Evolutionary conservation across 2,888 invertebrate genomes (phyloP).

Genomic region (Ornithoptera alexandrae): DNA sequence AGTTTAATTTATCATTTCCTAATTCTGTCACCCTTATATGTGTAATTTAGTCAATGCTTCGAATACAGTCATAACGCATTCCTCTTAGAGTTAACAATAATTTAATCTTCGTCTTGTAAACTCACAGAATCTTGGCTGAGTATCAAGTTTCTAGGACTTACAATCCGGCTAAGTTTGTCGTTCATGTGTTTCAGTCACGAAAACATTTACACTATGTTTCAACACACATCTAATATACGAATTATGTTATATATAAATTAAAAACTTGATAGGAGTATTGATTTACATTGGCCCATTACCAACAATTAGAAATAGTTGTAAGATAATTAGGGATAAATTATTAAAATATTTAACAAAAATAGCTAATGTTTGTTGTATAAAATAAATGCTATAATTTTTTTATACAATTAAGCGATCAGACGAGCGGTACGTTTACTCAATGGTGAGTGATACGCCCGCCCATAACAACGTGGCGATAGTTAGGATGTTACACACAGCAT

Average conservation of each 20-base stretch:
- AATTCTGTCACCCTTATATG: background rate
- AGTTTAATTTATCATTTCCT: no score
- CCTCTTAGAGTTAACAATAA: conserved; percentile 20
- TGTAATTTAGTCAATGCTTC: background rate
- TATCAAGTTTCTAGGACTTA: conserved; percentile 29
- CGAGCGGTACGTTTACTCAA: no score
- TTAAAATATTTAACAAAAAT: no score
- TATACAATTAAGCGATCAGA: no score
- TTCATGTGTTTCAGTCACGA: conserved; percentile 31
- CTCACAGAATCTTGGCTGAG: conserved; percentile 18
- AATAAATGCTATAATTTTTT: no score
- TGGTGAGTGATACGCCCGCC: no score
- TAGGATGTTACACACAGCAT: no score
- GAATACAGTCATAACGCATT: conserved; percentile 2
- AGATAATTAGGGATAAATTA: no score
- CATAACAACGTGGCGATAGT: no score
- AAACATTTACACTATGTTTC: conserved; percentile 27
- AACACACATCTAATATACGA: conserved; percentile 27
- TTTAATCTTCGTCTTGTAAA: conserved; percentile 27
- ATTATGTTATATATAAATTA: background rate
- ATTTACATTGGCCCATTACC: background rate
- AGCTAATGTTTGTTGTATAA: no score
- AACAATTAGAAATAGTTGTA: no score
- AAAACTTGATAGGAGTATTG: background rate
- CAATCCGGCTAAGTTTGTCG: conserved; percentile 30